phyloP scores from a whole-genome alignment of 1,140 invertebrate species.

The Asbolus verrucosus region DNA sequence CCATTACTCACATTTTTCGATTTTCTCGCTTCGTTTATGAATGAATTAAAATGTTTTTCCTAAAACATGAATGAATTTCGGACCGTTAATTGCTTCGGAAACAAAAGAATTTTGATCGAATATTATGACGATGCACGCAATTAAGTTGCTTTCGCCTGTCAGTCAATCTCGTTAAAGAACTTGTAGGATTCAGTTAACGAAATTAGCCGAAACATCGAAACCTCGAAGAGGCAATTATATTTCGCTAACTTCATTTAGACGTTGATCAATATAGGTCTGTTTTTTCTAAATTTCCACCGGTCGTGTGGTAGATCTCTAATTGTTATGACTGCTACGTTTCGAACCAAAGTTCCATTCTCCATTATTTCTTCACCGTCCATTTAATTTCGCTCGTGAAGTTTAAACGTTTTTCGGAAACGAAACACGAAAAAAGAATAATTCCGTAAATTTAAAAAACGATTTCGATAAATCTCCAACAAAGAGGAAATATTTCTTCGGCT shows the following conservation, averaged over 20 bases:
- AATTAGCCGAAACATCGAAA: conserved; percentile 13
- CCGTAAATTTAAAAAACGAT: conserved; percentile 18
- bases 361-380: conserved; percentile 22
- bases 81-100: neutral
- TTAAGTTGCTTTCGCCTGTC: conserved; percentile 3
- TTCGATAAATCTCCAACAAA: conserved; percentile 15
- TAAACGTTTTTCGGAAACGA: conserved; percentile 33
- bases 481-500: conserved; percentile 19
- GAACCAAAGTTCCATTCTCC: neutral
- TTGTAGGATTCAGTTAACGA: conserved; percentile 25
- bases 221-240: conserved; percentile 21
- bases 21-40: conserved; percentile 26
- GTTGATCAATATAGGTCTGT: conserved; percentile 18
- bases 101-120: no score
- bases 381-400: conserved; percentile 12
- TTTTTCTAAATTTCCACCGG: neutral
- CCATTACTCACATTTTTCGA: conserved; percentile 38
- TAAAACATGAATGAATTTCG: conserved; percentile 10
- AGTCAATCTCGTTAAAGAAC: conserved; percentile 19
- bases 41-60: conserved; percentile 33
- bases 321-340: conserved; percentile 18
- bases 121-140: no score
- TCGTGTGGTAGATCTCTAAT: conserved; percentile 5
- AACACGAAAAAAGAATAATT: conserved; percentile 7
- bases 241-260: neutral